Base-by-base conservation (phyloP, 2,888 invertebrate genomes). In the Ochropleura leucogaster region DNA sequence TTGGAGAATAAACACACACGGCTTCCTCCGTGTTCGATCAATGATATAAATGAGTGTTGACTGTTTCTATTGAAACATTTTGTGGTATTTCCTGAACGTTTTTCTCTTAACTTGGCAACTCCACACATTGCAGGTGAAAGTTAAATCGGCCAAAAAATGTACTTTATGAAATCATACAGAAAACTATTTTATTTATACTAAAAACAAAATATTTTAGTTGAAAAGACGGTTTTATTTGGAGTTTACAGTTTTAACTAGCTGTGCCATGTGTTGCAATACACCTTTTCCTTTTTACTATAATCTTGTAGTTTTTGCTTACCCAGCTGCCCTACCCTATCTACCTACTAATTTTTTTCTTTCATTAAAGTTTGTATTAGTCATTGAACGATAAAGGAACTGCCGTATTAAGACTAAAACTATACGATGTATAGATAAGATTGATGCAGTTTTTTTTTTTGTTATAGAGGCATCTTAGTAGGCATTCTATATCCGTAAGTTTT, bases 81-180 rank as follows among this genome's bases (percentile, higher is more conserved):
- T 63, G 42, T 62, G 44, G 64, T 71, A 46, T 63, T 73, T 66
- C 49, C 51, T 57, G 57, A 67, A 67, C 51, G 69, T 62, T 74
- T 84, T 83, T 60, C 40, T 77, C 47, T 53, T 69, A 72, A 83
- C 20, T 83, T 84, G 74, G 72, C 70, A 80, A 66, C 53, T 60
- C 18, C 8, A 40, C 76, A 68, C 51, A 63, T 57, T 84, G 71
- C 77, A 67, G 57, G 49, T 44, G 42, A 40, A 57, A 60, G 74
- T 78, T 84, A 62, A 78, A 83, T 83, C 69, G 18, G 18, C 62
- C 74, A 74, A 84, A 74, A 78, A 81, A 78, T 74, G 16, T 42
- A 47, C 73, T 83, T 70, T 83, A 78, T 74, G 63, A 72, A 74
- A 64, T 55, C 3, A 30, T 30, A 30, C 30, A 30, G 30, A 30